phyloP scores from a whole-genome alignment of 2,113 vertebrate genomes.

The Haemorhous mexicanus region DNA sequence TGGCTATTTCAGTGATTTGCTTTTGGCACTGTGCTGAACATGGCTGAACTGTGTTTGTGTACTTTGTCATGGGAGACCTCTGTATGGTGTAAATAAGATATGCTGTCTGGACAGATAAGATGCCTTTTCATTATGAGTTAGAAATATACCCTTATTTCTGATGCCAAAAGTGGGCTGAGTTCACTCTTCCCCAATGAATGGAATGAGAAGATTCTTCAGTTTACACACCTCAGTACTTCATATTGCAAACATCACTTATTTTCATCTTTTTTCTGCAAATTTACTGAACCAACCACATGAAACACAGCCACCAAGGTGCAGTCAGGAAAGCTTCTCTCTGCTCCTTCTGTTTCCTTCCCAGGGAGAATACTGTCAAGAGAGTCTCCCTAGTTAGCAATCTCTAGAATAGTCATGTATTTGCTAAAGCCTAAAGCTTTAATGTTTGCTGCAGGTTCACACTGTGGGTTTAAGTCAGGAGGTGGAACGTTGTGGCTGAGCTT shows the following conservation, averaged over 20 bases:
- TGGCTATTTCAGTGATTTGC: not conserved
- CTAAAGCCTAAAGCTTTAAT: not conserved
- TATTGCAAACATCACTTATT: not conserved
- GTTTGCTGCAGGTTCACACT: accelerated
- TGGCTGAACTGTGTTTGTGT: not conserved
- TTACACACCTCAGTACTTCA: not conserved
- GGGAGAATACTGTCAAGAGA: not conserved
- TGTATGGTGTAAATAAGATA: not conserved
- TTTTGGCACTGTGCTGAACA: not conserved
- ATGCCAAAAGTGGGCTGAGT: constrained; percentile 49
- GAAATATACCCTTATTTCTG: not conserved
- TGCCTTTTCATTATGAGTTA: constrained; percentile 7
- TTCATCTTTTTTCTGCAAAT: not conserved
- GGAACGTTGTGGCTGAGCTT: accelerated
- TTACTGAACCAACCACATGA: not conserved
- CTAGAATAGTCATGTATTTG: not conserved
- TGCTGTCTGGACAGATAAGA: not conserved
- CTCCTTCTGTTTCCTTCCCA: not conserved
- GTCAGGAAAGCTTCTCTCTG: not conserved
- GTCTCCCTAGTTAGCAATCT: not conserved
- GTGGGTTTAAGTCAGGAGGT: not conserved
- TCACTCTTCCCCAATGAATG: not conserved
- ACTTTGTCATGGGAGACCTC: not conserved
- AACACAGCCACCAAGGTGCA: not conserved
- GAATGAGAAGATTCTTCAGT: not conserved